Conservation (phyloP, 2,888 invertebrate species). For the Acleris laterana region DNA sequence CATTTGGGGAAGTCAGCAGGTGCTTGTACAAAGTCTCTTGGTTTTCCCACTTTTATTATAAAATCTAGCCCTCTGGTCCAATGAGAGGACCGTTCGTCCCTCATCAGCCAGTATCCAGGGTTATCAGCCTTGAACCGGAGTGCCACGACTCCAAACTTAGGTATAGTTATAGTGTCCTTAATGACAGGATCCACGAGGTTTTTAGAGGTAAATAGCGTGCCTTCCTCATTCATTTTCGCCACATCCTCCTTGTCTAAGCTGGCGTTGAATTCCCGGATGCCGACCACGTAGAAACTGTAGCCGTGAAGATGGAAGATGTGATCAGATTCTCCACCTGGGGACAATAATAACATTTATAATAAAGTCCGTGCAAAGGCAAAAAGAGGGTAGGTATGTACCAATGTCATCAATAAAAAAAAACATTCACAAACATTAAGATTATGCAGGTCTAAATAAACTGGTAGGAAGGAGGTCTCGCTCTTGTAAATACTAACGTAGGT, state of each 20-base stretch:
- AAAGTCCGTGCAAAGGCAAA: slow-evolving; percentile 3
- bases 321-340: slow-evolving; percentile 85
- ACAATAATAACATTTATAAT: slow-evolving; percentile 42
- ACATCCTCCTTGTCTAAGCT: slow-evolving; percentile 81
- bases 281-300: slow-evolving; percentile 88
- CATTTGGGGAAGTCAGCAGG: slow-evolving; percentile 91
- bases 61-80: slow-evolving; percentile 91
- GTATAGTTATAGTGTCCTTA: slow-evolving; percentile 90
- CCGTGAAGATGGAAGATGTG: slow-evolving; percentile 91
- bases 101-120: slow-evolving; percentile 92
- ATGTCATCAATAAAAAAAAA: too few relatives aligned
- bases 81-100: slow-evolving; percentile 89
- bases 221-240: slow-evolving; percentile 84
- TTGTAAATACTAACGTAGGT: too few relatives aligned
- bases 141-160: slow-evolving; percentile 88
- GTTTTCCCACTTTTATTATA: slow-evolving; percentile 89
- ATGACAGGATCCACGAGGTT: slow-evolving; percentile 85
- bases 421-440: too few relatives aligned
- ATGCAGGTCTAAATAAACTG: too few relatives aligned
- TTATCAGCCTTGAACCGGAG: slow-evolving; percentile 90
- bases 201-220: slow-evolving; percentile 77
- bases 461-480: too few relatives aligned
- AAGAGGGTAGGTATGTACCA: too few relatives aligned
- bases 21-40: slow-evolving; percentile 86
- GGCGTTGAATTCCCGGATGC: slow-evolving; percentile 79